Percentiles rank a stretch among this genome's conserved stretches.
phyloP scores from a whole-genome alignment of 2,113 vertebrate species.

The Oreochromis niloticus region DNA sequence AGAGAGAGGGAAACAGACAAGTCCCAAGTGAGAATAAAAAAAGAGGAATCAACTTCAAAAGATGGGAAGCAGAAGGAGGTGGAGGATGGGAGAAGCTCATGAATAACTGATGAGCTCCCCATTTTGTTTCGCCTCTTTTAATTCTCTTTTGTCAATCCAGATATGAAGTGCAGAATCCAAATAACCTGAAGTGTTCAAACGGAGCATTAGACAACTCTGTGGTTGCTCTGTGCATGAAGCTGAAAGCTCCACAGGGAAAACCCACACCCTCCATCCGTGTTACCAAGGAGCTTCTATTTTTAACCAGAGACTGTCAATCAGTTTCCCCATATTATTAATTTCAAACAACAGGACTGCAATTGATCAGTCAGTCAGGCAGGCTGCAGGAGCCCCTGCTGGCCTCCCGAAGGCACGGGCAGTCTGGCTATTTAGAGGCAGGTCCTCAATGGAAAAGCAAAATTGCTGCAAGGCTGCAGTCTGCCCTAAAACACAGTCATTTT shows the following conservation, averaged over 20 bases:
- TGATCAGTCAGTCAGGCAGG: constrained; percentile 44
- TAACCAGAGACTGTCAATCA: constrained; percentile 50
- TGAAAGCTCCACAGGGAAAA: constrained; percentile 36
- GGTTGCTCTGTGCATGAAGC: neutral
- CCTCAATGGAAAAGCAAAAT: neutral
- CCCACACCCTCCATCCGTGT: neutral
- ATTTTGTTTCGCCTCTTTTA: constrained; percentile 43
- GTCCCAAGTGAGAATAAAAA: constrained; percentile 19
- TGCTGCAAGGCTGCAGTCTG: neutral
- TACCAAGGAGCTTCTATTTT: constrained; percentile 33
- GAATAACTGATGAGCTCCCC: constrained; percentile 41
- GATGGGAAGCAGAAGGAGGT: neutral
- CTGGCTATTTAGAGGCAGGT: constrained; percentile 4
- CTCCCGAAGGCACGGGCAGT: constrained; percentile 2
- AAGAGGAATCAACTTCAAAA: constrained; percentile 33
- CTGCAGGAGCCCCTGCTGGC: constrained; percentile 33
- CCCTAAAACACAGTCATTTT: constrained; percentile 3
- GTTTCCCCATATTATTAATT: constrained; percentile 33
- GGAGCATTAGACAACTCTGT: neutral
- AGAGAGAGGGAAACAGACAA: neutral
- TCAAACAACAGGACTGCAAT: constrained; percentile 39
- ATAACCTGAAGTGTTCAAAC: constrained; percentile 41
- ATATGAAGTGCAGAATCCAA: constrained; percentile 33
- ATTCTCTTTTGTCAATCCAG: constrained; percentile 48
- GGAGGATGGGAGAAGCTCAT: constrained; percentile 13